Base-by-base conservation (phyloP, 2,797 vertebrate genomes). In the Acomys russatus region DNA sequence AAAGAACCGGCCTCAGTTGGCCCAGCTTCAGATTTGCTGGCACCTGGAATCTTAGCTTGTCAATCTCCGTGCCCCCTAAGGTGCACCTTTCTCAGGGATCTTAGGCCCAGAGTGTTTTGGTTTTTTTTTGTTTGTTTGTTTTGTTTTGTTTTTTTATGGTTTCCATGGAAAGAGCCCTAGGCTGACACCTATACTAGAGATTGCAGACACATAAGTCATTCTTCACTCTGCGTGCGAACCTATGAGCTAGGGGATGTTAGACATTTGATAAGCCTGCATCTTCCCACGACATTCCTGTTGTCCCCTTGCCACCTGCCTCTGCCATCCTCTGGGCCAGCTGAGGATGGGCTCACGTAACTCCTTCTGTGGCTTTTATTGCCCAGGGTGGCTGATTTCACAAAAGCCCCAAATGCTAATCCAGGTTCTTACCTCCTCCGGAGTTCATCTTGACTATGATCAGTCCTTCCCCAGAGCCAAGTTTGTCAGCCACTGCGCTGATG, bases 401-500 rank as follows among this genome's bases (percentile, higher is more conserved):
- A 89, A 91, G 51, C 30, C 38, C 20, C 25, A 73, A 38, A 83
- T n/a, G 3, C 20, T 22, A 68, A 90, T 73, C 56, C 68, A 73
- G 28, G 35, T 66, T 30, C 5, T 98, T 99, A 99, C 99, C 99
- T 99, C 99, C 99, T 92, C 99, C 99, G 0, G 99, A 99, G 97
- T 99, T 99, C 98, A 99, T 99, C 98, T 98, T 99, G 92, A 99
- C 99, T 73, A 99, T 98, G 94, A 99, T 98, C 97, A 99, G 99
- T 96, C 99, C 99, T 98, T 99, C 99, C 20, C 98, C 99, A 77
- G 99, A 99, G 93, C 99, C 99, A 98, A 99, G 99, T 97, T 99
- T 99, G 98, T 99, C 99, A 0, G 99, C 99, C 92, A 99, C 99
- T 0, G 99, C 99, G 0, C 98, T 94, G 96, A 99, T 99, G 97